Evolutionary conservation across 2,797 vertebrate species (phyloP).

Genomic region (Delichon dasypus): DNA sequence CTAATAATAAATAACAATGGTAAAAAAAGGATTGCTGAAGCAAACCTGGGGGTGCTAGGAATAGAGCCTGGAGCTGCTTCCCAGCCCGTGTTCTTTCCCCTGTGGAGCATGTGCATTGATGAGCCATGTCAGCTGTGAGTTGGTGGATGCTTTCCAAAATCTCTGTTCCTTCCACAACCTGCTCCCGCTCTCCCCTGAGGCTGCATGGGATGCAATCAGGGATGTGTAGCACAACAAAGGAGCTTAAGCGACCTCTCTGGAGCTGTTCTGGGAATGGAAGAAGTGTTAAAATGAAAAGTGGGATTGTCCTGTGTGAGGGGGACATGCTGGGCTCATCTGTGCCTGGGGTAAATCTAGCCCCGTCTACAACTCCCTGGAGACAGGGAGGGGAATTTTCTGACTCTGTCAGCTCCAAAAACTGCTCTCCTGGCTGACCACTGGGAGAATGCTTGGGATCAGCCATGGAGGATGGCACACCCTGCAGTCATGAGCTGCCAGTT

Average conservation of each 20-base stretch:
- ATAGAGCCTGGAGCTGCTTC: not conserved
- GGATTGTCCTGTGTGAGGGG: not conserved
- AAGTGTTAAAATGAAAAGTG: not conserved
- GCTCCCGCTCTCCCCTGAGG: not conserved
- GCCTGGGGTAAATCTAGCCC: not conserved
- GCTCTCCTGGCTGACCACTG: not conserved
- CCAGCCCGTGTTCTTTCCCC: not conserved
- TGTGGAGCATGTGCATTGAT: not conserved
- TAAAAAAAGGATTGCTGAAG: not conserved
- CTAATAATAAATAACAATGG: not conserved
- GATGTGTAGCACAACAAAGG: not conserved
- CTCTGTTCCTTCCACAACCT: not conserved
- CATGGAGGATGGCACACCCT: not conserved
- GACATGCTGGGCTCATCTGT: not conserved
- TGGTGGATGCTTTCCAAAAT: not conserved
- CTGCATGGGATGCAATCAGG: not conserved
- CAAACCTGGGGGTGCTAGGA: not conserved
- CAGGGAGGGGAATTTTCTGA: not conserved
- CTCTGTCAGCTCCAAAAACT: not conserved
- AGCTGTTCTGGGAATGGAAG: not conserved
- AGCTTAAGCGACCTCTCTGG: not conserved
- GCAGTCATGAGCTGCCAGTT: not conserved
- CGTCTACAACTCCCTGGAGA: not conserved
- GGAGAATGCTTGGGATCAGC: not conserved
- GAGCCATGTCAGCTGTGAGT: not conserved